phyloP scores from a whole-genome alignment of 2,888 invertebrate species.

The Alcis repandata region DNA sequence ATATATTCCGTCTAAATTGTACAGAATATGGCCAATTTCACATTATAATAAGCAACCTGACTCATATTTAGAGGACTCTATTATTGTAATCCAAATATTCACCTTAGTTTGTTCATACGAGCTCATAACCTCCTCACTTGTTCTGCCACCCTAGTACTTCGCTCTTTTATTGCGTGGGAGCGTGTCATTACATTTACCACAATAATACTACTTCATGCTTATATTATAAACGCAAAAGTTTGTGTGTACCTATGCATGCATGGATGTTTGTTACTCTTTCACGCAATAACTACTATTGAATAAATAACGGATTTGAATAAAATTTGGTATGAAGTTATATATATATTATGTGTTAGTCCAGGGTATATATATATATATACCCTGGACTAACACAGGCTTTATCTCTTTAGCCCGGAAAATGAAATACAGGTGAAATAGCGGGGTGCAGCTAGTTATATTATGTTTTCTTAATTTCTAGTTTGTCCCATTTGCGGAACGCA shows the following conservation, averaged over 20 bases:
- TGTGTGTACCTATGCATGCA: too few relatives aligned
- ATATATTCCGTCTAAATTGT: background rate
- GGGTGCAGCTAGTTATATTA: background rate
- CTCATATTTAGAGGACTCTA: background rate
- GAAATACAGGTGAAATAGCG: too few relatives aligned
- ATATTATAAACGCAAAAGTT: too few relatives aligned
- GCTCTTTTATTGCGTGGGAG: constrained; percentile 11
- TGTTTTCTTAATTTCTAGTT: constrained; percentile 85
- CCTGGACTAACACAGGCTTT: too few relatives aligned
- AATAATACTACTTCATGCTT: too few relatives aligned
- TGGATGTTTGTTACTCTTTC: too few relatives aligned
- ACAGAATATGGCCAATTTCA: background rate
- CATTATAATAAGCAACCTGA: background rate
- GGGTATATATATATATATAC: too few relatives aligned
- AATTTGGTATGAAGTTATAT: too few relatives aligned
- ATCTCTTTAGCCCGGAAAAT: too few relatives aligned
- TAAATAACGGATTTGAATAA: too few relatives aligned
- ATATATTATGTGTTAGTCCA: too few relatives aligned
- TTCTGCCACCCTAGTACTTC: constrained; percentile 14
- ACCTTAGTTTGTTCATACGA: background rate
- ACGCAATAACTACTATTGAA: too few relatives aligned
- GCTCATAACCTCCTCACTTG: background rate
- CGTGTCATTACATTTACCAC: background rate
- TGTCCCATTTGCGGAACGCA: constrained; percentile 94
- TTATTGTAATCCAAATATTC: background rate